Base-by-base conservation (phyloP, 2,797 vertebrate species). In the Macrochelys suwanniensis region DNA sequence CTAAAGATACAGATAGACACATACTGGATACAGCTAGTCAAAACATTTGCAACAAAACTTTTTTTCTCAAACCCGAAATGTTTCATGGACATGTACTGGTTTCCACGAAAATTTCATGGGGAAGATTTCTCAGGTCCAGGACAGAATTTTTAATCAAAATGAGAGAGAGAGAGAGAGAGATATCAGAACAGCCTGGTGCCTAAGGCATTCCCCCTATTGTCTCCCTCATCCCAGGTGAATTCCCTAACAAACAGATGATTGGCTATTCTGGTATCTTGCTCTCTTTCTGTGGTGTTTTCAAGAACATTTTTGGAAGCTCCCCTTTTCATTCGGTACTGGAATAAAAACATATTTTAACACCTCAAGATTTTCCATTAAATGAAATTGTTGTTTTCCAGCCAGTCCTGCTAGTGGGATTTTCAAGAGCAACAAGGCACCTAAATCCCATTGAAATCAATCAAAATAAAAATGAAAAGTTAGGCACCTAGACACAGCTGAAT, bases 261-360 rank as follows among this genome's bases (percentile, higher is more conserved):
- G 65, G n/a, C 89, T 94, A 91, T 93, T 94, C 53, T 88, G 28
- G 6, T 50, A 89, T 61, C 56, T 3, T n/a, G n/a, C 1, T 15
- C 1, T 10, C 37, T 16, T 15, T 31, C 47, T 61, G n/a, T 56
- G 31, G 68, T 71, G 68, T 5, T 59, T 49, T 5, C 84, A 91
- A 56, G 87, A 91, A 96, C 80, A 92, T 79, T 28, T 84, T 80
- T 96, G 86, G 59, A 84, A 95, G 76, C 50, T 96, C 94, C 89
- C 28, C 84, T 37, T 96, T 96, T 68, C 11, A 31, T 33, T 61
- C 5, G 3, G 19, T 37, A 37, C 13, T n/a, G 33, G n/a, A 68
- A 37, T 15, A 68, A 37, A 68, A 68, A 37, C 92, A 96, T 87
- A 94, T 92, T 96, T 95, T 90, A 94, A 97, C 92, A 81, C 84